Conservation (phyloP, 2,113 vertebrate species). For the Cynoglossus semilaevis region DNA sequence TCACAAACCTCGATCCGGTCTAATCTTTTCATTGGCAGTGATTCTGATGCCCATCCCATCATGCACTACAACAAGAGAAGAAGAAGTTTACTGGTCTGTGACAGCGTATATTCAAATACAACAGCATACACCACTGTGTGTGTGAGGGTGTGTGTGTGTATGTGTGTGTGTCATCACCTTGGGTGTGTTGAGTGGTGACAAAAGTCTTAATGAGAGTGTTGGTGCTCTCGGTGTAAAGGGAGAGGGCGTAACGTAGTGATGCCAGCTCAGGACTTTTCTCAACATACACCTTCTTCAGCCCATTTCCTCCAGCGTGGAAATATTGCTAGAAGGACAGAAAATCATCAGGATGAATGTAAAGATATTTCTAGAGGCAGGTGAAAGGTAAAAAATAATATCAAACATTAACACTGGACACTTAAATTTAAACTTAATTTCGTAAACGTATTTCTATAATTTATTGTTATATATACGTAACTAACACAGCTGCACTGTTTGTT, state of each 20-base stretch:
- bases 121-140: no score
- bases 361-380: background rate
- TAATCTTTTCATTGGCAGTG: slow-evolving; percentile 88
- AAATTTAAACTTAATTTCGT: no score
- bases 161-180: slow-evolving; percentile 77
- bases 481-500: no score
- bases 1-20: slow-evolving; percentile 91
- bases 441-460: no score
- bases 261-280: slow-evolving; percentile 94
- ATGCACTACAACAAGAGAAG: slow-evolving; percentile 80
- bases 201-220: slow-evolving; percentile 95
- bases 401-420: no score
- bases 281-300: slow-evolving; percentile 91
- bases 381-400: no score
- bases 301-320: slow-evolving; percentile 95
- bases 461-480: no score
- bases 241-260: slow-evolving; percentile 90
- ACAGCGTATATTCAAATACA: background rate
- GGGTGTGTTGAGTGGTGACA: slow-evolving; percentile 90
- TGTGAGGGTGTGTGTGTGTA: slow-evolving; percentile 10
- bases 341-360: background rate
- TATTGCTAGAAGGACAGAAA: slow-evolving; percentile 82
- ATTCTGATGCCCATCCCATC: slow-evolving; percentile 94
- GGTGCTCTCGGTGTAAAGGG: slow-evolving; percentile 94
- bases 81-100: background rate